Percentiles rank a stretch among this genome's conserved stretches.
These are phyloP conservation scores for Trachops cirrhosus DNA, from an alignment of 2,797 vertebrate species.

Conservation along the genomic window DNA sequence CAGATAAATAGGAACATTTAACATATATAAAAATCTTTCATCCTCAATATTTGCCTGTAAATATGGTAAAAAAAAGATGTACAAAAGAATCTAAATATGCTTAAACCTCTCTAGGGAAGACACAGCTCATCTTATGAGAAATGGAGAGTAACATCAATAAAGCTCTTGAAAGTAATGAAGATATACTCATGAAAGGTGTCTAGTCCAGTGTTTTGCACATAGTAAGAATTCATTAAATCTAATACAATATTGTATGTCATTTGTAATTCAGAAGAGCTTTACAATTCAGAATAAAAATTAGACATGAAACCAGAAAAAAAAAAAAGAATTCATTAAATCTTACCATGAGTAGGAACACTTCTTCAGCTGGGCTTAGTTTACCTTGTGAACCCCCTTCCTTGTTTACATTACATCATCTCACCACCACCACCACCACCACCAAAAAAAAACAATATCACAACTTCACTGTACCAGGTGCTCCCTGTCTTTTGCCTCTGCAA, in stretches of 20 bases:
- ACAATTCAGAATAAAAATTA: too few species aligned
- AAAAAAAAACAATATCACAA: rapidly evolving
- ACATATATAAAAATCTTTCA: neutral
- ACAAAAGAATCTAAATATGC: neutral
- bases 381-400: rapidly evolving
- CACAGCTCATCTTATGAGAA: neutral
- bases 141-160: neutral
- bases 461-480: rapidly evolving
- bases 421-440: too few species aligned
- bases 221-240: neutral
- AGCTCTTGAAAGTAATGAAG: neutral
- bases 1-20: neutral
- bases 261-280: too few species aligned
- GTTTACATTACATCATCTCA: rapidly evolving
- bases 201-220: rapidly evolving
- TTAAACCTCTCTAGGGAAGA: neutral
- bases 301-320: too few species aligned
- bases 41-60: neutral
- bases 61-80: neutral
- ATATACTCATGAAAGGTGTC: neutral
- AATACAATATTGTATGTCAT: too few species aligned
- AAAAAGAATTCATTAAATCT: neutral
- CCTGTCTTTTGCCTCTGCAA: neutral
- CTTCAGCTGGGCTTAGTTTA: neutral
- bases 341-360: neutral